These are phyloP conservation scores for Camelus dromedarius DNA, from an alignment of 2,113 vertebrate species.

Conservation along the genomic window DNA sequence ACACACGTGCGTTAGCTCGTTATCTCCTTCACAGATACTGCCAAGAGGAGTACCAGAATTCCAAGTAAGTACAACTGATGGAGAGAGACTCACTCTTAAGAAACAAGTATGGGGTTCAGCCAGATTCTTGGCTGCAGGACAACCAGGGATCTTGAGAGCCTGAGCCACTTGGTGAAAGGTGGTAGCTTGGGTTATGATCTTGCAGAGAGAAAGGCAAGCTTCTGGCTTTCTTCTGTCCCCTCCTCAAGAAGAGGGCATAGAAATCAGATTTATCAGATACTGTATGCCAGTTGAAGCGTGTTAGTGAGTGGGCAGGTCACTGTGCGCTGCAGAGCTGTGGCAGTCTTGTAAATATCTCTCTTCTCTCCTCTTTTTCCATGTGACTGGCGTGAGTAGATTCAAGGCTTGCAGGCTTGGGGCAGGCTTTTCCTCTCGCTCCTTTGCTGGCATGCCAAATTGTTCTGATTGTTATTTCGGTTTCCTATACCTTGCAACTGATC, in stretches of 20 bases:
- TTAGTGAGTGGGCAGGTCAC: neutral
- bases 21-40: neutral
- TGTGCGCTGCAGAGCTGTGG: neutral
- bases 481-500: neutral
- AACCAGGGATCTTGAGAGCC: neutral
- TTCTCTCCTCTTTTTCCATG: neutral
- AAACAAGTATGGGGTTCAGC: neutral
- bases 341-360: neutral
- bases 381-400: neutral
- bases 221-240: neutral
- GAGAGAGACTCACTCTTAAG: neutral
- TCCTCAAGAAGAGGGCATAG: neutral
- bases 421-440: neutral
- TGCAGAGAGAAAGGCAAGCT: neutral
- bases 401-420: neutral
- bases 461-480: slow-evolving; percentile 31
- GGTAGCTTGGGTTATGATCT: neutral
- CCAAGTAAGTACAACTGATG: neutral
- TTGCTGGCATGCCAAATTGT: neutral
- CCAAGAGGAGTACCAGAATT: neutral
- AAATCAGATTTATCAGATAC: neutral
- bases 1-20: neutral
- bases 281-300: neutral
- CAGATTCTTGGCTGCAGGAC: neutral
- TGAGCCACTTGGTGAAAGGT: neutral